These are phyloP conservation scores for Rhea americana DNA, from an alignment of 2,113 vertebrate species.

Conservation along the genomic window DNA sequence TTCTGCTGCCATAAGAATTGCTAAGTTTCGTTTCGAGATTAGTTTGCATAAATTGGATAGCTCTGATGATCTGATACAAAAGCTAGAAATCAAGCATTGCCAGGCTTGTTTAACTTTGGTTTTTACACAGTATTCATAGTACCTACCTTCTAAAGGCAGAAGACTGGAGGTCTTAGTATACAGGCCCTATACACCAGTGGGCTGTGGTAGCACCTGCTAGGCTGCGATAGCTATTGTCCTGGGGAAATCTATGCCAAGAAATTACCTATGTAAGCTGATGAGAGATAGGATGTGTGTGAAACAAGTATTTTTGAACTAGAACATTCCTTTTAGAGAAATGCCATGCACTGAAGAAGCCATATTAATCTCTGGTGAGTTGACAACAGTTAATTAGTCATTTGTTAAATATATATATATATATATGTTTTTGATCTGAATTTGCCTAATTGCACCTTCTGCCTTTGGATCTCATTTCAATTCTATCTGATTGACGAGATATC, in stretches of 20 bases:
- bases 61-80: background rate
- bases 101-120: background rate
- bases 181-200: accelerated
- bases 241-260: background rate
- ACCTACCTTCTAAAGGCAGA: background rate
- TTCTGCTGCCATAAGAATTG: background rate
- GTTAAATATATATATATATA: background rate
- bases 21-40: background rate
- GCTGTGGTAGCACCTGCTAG: background rate
- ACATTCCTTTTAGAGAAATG: background rate
- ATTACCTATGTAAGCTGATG: too few relatives aligned
- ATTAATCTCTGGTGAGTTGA: background rate
- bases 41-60: background rate
- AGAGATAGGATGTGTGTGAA: background rate
- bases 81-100: background rate
- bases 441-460: background rate
- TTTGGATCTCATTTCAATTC: background rate
- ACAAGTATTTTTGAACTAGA: background rate
- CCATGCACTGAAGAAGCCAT: background rate
- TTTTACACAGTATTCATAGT: background rate
- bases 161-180: background rate
- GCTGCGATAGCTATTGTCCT: accelerated
- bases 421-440: background rate
- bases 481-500: background rate
- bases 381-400: background rate